These are phyloP conservation scores for Hypsopygia costalis DNA, from an alignment of 2,888 invertebrate species.

Conservation along the genomic window DNA sequence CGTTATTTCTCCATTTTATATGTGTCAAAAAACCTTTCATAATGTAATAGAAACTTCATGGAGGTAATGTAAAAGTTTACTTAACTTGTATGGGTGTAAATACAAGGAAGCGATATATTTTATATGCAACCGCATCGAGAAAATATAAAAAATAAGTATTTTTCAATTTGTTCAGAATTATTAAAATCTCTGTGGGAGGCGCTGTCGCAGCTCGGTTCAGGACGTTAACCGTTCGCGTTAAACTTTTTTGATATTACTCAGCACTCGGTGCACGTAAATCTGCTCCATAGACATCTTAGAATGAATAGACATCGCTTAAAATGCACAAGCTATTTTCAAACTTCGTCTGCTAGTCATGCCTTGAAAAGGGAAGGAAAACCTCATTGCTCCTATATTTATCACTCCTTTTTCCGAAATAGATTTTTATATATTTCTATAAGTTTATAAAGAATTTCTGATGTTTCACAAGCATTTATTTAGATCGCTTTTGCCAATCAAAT, in stretches of 20 bases:
- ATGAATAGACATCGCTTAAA: slow-evolving; percentile 7
- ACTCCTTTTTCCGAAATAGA: too few relatives aligned
- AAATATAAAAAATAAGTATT: slow-evolving; percentile 25
- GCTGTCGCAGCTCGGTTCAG: slow-evolving; percentile 33
- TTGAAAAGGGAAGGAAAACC: too few relatives aligned
- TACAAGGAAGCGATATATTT: not conserved
- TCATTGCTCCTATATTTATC: too few relatives aligned
- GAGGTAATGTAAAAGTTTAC: too few relatives aligned
- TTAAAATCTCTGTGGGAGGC: slow-evolving; percentile 48
- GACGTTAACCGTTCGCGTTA: slow-evolving; percentile 58
- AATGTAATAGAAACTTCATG: too few relatives aligned
- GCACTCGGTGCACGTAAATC: slow-evolving; percentile 74
- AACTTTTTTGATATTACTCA: slow-evolving; percentile 78
- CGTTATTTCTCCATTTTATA: too few relatives aligned
- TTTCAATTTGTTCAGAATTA: slow-evolving; percentile 58
- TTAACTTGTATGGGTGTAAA: too few relatives aligned
- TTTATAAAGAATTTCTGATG: too few relatives aligned
- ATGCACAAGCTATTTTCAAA: not conserved
- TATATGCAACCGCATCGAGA: slow-evolving; percentile 3
- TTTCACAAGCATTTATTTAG: too few relatives aligned
- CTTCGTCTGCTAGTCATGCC: not conserved
- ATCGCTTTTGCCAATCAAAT: too few relatives aligned
- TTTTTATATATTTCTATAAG: too few relatives aligned
- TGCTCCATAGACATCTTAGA: slow-evolving; percentile 18
- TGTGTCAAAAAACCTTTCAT: too few relatives aligned